A percentile compares a stretch with the other conserved stretches of the same genome.
phyloP scores from a whole-genome alignment of 2,113 vertebrate species.

The Eulemur macaco region DNA sequence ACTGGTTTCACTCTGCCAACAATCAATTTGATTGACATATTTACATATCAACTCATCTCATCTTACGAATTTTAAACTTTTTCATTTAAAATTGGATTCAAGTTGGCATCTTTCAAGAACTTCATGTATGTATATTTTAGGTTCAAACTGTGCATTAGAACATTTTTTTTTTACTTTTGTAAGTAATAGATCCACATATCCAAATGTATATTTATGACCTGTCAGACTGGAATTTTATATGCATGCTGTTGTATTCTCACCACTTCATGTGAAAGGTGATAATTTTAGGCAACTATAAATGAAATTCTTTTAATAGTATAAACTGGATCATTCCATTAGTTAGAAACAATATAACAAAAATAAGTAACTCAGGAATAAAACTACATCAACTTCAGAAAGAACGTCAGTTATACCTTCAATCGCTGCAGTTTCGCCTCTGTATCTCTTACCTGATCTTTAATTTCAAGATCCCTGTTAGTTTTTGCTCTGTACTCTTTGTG shows the following conservation, averaged over 20 bases:
- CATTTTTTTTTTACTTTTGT: constrained; percentile 66
- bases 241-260: constrained; percentile 62
- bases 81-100: constrained; percentile 79
- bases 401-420: constrained; percentile 67
- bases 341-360: constrained; percentile 76
- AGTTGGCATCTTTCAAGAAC: constrained; percentile 78
- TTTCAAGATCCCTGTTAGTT: constrained; percentile 89
- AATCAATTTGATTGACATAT: constrained; percentile 76
- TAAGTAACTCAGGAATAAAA: constrained; percentile 74
- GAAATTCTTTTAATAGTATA: constrained; percentile 80
- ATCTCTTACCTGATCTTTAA: constrained; percentile 91
- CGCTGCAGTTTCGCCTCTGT: constrained; percentile 72
- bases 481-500: constrained; percentile 90
- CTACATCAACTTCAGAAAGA: constrained; percentile 73
- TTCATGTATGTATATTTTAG: constrained; percentile 76
- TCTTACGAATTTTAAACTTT: constrained; percentile 78
- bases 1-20: constrained; percentile 69
- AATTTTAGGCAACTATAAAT: constrained; percentile 68
- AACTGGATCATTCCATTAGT: constrained; percentile 75
- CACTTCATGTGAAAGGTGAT: constrained; percentile 67
- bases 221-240: constrained; percentile 70
- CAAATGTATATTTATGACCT: constrained; percentile 79
- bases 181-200: constrained; percentile 76
- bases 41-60: constrained; percentile 73
- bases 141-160: constrained; percentile 77